Evolutionary conservation across 1,140 invertebrate species (phyloP).

Genomic region (Achroia grisella): DNA sequence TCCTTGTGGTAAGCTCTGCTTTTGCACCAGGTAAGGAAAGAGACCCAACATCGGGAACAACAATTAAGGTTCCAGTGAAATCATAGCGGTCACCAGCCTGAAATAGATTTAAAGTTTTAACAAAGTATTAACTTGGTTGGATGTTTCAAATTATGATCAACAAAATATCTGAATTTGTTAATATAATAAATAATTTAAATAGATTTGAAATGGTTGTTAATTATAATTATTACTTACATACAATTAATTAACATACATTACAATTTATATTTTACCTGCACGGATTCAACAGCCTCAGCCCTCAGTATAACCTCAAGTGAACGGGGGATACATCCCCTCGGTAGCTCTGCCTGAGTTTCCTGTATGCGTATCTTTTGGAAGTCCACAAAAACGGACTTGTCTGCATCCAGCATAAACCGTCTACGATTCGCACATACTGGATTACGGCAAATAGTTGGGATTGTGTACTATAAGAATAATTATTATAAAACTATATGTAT

Average conservation of each 20-base stretch:
- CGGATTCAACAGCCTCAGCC: conserved; percentile 96
- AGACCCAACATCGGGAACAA: conserved; percentile 95
- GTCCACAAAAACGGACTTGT: conserved; percentile 97
- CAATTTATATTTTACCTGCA: conserved; percentile 81
- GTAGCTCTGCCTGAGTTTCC: conserved; percentile 98
- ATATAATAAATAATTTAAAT: too few relatives aligned
- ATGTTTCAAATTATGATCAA: too few relatives aligned
- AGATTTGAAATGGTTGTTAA: too few relatives aligned
- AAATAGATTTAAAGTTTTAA: conserved; percentile 8
- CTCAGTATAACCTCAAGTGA: conserved; percentile 97
- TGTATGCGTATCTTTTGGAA: conserved; percentile 99
- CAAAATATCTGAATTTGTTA: too few relatives aligned
- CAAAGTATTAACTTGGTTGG: too few relatives aligned
- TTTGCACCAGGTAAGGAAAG: conserved; percentile 90
- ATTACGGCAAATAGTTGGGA: conserved; percentile 97
- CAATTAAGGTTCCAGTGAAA: conserved; percentile 97
- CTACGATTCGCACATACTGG: conserved; percentile 94
- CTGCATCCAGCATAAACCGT: conserved; percentile 92
- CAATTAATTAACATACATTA: too few relatives aligned
- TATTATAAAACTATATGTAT: neutral
- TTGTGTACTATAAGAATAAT: conserved; percentile 79
- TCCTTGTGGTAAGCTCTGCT: conserved; percentile 85
- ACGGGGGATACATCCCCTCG: conserved; percentile 96
- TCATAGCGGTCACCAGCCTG: conserved; percentile 89
- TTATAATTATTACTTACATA: too few relatives aligned